Conservation (phyloP, 2,113 vertebrate genomes). For the Ageneiosus marmoratus region DNA sequence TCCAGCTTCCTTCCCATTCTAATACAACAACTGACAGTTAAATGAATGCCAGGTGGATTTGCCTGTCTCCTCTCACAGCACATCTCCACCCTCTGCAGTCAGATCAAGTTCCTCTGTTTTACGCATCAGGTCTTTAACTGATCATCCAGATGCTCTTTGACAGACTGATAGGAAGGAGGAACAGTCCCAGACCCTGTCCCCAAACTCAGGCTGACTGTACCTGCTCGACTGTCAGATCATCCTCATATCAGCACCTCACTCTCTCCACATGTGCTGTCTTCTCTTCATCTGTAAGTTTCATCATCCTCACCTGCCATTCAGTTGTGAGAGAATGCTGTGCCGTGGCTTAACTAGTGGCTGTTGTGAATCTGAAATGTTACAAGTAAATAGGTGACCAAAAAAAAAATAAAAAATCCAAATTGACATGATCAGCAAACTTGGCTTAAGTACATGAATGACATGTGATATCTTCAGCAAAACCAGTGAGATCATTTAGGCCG, state of each 20-base stretch:
- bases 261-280: slow-evolving; percentile 24
- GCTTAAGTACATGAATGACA: background rate
- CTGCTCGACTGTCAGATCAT: slow-evolving; percentile 31
- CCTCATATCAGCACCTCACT: slow-evolving; percentile 35
- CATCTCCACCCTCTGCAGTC: slow-evolving; percentile 30
- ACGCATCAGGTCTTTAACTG: slow-evolving; percentile 41
- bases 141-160: slow-evolving; percentile 42
- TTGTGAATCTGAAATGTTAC: background rate
- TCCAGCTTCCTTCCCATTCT: slow-evolving; percentile 33
- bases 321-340: background rate
- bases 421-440: background rate
- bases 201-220: slow-evolving; percentile 18
- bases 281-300: slow-evolving; percentile 14
- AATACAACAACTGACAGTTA: slow-evolving; percentile 57
- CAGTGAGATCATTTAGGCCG: background rate
- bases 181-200: slow-evolving; percentile 10
- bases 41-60: slow-evolving; percentile 64
- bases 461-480: background rate
- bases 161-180: slow-evolving; percentile 39
- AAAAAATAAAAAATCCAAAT: background rate
- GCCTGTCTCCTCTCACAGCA: slow-evolving; percentile 34
- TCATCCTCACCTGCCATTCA: slow-evolving; percentile 11
- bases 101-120: slow-evolving; percentile 35
- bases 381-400: background rate
- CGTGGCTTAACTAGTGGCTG: background rate